phyloP scores from a whole-genome alignment of 2,888 invertebrate genomes.

The Rosalia funebris region DNA sequence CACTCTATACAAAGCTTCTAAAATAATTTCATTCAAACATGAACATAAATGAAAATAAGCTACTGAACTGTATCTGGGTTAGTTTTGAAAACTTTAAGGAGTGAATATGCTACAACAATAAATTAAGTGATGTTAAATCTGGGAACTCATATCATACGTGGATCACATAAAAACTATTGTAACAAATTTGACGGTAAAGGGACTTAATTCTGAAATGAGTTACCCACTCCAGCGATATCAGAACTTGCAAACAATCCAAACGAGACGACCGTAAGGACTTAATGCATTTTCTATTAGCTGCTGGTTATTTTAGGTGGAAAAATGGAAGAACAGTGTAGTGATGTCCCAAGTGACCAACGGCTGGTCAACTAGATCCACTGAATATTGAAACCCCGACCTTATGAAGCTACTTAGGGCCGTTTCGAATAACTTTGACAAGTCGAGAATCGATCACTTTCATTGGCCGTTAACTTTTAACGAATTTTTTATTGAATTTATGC shows the following conservation, averaged over 20 bases:
- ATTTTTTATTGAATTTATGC: constrained; percentile 24
- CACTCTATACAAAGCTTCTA: no score
- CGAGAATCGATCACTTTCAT: constrained; percentile 36
- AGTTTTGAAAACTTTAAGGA: neutral
- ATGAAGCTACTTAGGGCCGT: constrained; percentile 29
- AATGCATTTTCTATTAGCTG: constrained; percentile 17
- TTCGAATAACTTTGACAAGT: constrained; percentile 38
- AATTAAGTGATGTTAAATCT: neutral
- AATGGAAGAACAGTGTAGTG: constrained; percentile 59
- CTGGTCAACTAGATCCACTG: constrained; percentile 49
- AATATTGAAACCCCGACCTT: constrained; percentile 38
- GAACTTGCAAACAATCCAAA: neutral
- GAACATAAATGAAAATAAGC: no score
- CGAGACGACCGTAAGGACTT: neutral
- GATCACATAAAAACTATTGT: no score
- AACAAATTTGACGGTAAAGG: no score
- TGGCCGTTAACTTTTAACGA: constrained; percentile 26
- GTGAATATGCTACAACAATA: neutral
- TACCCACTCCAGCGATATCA: neutral
- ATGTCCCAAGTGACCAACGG: constrained; percentile 53
- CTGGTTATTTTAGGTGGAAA: constrained; percentile 53
- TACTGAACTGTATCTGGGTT: no score
- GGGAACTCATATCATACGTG: no score
- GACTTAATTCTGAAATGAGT: no score
- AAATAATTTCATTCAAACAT: no score